Conservation (phyloP, 1,140 invertebrate species). For the Euschistus heros region DNA sequence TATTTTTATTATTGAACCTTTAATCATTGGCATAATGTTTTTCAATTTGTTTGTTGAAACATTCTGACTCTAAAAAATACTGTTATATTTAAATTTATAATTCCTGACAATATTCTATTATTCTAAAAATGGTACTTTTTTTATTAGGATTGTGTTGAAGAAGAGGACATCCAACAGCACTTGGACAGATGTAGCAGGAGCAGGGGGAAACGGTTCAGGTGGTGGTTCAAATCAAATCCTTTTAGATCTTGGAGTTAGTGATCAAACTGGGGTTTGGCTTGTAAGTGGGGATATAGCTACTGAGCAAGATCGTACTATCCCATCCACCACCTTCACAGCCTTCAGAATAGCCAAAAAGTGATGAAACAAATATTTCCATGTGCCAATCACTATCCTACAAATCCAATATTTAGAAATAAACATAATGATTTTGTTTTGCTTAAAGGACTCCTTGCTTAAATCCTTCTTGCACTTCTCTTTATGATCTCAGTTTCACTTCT, state of each 20-base stretch:
- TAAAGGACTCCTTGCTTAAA: too few relatives aligned
- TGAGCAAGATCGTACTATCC: conserved; percentile 23
- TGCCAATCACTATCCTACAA: not conserved
- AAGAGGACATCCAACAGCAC: conserved; percentile 34
- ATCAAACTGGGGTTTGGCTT: conserved; percentile 37
- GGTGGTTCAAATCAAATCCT: conserved; percentile 38
- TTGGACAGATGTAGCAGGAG: conserved; percentile 35
- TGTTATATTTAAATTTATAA: not conserved
- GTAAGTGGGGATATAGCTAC: conserved; percentile 34
- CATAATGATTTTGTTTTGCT: not conserved
- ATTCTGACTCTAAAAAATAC: not conserved
- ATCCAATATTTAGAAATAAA: not conserved
- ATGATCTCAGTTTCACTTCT: too few relatives aligned
- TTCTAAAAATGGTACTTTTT: not conserved
- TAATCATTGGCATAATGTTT: not conserved
- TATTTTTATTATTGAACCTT: too few relatives aligned
- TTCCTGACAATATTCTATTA: not conserved
- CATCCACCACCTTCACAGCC: conserved; percentile 36
- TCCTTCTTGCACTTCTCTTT: too few relatives aligned
- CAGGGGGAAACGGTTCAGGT: conserved; percentile 30
- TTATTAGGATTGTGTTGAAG: conserved; percentile 34
- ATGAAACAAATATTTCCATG: conserved; percentile 13
- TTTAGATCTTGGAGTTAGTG: conserved; percentile 36
- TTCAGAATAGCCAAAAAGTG: conserved; percentile 38
- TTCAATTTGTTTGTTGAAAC: not conserved